A percentile compares a stretch with the other conserved stretches of the same genome.
phyloP scores from a whole-genome alignment of 35 echinoderm and acorn worm species.

The Stichopus chloronotus region DNA sequence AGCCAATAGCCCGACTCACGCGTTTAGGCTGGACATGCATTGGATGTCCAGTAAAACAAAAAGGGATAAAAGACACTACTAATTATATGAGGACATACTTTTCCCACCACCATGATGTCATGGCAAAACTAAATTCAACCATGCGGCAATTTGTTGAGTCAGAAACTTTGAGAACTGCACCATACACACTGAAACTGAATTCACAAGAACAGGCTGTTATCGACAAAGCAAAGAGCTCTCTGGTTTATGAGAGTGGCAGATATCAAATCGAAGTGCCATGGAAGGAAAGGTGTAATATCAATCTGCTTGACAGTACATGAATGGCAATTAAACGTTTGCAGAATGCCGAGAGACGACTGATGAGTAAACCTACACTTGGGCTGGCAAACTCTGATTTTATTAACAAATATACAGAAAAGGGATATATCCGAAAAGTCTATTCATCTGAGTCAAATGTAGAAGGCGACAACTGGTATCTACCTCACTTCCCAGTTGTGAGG shows the following conservation, averaged over 20 bases:
- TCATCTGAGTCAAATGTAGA: neutral
- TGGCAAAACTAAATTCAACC: neutral
- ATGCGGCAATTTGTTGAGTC: conserved; percentile 29
- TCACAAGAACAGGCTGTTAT: neutral
- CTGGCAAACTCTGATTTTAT: conserved; percentile 1
- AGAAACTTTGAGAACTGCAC: neutral
- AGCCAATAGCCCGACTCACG: conserved; percentile 41
- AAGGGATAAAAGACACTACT: neutral
- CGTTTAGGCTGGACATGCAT: conserved; percentile 56
- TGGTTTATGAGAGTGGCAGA: neutral
- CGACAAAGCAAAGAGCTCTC: neutral
- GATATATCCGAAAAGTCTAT: conserved; percentile 26
- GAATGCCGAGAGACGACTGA: conserved; percentile 33
- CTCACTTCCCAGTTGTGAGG: conserved; percentile 63
- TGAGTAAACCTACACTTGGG: neutral
- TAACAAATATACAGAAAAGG: conserved; percentile 5
- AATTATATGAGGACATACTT: conserved; percentile 52
- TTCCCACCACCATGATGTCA: neutral
- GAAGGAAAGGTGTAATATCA: neutral
- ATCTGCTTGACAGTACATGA: neutral
- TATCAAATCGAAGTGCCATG: conserved; percentile 55
- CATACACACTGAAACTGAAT: neutral
- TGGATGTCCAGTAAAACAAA: neutral
- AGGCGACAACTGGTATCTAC: conserved; percentile 22
- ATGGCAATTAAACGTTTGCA: conserved; percentile 26